Base-by-base conservation (phyloP, 2,113 vertebrate species). In the Circaetus cinerascens region DNA sequence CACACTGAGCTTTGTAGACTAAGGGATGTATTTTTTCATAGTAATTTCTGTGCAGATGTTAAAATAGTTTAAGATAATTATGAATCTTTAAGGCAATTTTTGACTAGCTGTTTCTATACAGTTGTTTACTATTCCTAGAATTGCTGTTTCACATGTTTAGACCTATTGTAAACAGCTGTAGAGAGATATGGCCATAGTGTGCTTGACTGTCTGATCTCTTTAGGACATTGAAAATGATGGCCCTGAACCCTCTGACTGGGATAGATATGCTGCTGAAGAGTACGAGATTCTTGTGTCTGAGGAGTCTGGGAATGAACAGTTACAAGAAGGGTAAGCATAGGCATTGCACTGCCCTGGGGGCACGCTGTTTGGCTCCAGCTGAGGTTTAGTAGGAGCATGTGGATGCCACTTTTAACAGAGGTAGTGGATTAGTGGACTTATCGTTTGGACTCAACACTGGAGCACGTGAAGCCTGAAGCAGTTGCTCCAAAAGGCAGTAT, bases 201-300 rank as follows among this genome's bases (percentile, higher is more conserved):
- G 23, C 66, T 50, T 95, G 80, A 94, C 92, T 86, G 63, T 90
- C 78, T 82, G 63, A 13, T 94, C 86, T 94, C 75, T 80, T 55
- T 88, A 99, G 99, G 99, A 99, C 93, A 55, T 98, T 84, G 99
- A 99, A 55, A 99, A 98, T 22, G 99, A 99, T 19, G 98, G 98
- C 95, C 99, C 99, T 7, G 99, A 99, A 91, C 99, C 99, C 38
- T 99, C 99, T 1, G 99, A 99, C 96, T 99, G 99, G 99, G 99
- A 99, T 98, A 98, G 99, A 95, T 99, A 99, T 14, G 99, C 99
- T 64, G 98, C 99, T 22, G 99, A 99, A 81, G 99, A 99, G 92
- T 99, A 99, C 9, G 99, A 99, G 98, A 99, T 99, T 48, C 98
- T 99, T 68, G 99, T 99, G 81, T 99, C 99, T 2, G 99, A 99